Evolutionary conservation across 2,113 vertebrate genomes (phyloP).

Genomic region (Nansenia antarctica): DNA sequence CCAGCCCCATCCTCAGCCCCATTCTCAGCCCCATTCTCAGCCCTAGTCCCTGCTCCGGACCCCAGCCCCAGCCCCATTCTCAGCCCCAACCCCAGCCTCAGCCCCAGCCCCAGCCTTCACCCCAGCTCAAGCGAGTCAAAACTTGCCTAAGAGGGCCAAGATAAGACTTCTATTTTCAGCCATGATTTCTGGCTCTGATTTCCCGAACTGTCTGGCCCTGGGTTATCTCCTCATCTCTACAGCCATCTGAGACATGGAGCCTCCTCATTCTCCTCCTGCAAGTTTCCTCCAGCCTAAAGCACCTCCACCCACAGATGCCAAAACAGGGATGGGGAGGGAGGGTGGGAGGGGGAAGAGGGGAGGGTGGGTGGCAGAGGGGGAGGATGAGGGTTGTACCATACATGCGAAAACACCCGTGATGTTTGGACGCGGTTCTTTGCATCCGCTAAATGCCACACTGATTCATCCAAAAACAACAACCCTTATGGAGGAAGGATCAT

Average conservation of each 20-base stretch:
- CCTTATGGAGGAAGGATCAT: neutral
- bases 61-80: too few relatives aligned
- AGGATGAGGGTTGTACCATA: neutral
- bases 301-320: too few relatives aligned
- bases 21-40: too few relatives aligned
- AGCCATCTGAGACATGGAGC: neutral
- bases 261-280: neutral
- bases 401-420: neutral
- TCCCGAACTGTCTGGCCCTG: neutral
- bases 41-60: too few relatives aligned
- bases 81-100: neutral
- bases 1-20: too few relatives aligned
- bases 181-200: neutral
- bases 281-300: neutral
- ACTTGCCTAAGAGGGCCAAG: neutral
- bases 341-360: too few relatives aligned
- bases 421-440: neutral
- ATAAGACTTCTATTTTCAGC: conserved; percentile 1
- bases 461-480: neutral
- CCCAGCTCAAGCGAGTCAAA: neutral
- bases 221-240: neutral
- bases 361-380: neutral
- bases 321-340: neutral
- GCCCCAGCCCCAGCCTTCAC: neutral
- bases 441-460: neutral